Conservation (phyloP, 30 jellyfish, hydroid and myxozoan genomes). For the Aurelia aurita region DNA sequence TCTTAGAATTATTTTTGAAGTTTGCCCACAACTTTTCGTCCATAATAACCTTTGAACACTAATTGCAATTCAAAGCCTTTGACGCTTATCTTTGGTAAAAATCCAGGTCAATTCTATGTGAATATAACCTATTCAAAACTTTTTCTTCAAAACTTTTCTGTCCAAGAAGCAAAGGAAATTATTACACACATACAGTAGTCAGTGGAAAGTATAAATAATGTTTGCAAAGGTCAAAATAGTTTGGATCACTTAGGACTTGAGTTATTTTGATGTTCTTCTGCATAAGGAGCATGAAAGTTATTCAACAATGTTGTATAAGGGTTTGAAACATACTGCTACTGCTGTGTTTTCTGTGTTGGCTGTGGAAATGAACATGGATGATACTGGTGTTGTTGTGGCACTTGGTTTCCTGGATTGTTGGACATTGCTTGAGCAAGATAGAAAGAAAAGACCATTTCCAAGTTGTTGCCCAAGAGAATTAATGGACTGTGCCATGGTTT, state of each 20-base stretch:
- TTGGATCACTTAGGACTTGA: constrained; percentile 6
- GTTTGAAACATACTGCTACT: constrained; percentile 1
- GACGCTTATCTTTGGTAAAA: too few relatives aligned
- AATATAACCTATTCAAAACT: neutral
- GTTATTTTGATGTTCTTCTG: constrained; percentile 3
- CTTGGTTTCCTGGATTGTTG: constrained; percentile 13
- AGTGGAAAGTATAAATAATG: neutral
- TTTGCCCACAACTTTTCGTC: too few relatives aligned
- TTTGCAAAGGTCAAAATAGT: neutral
- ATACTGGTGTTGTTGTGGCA: constrained; percentile 15
- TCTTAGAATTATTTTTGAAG: too few relatives aligned
- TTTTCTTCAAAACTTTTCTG: neutral
- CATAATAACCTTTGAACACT: too few relatives aligned
- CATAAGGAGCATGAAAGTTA: neutral
- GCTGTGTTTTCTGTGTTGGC: constrained; percentile 52
- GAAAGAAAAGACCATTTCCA: constrained; percentile 44
- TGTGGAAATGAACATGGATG: constrained; percentile 16
- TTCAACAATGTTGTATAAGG: constrained; percentile 6
- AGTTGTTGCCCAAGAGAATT: constrained; percentile 55
- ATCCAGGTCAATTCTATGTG: too few relatives aligned
- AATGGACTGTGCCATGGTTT: constrained; percentile 64
- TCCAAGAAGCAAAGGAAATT: neutral
- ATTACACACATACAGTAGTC: neutral
- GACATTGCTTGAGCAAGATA: constrained; percentile 42
- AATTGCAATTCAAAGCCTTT: too few relatives aligned